phyloP scores from a whole-genome alignment of 2,888 invertebrate species.

The Biston betularia region DNA sequence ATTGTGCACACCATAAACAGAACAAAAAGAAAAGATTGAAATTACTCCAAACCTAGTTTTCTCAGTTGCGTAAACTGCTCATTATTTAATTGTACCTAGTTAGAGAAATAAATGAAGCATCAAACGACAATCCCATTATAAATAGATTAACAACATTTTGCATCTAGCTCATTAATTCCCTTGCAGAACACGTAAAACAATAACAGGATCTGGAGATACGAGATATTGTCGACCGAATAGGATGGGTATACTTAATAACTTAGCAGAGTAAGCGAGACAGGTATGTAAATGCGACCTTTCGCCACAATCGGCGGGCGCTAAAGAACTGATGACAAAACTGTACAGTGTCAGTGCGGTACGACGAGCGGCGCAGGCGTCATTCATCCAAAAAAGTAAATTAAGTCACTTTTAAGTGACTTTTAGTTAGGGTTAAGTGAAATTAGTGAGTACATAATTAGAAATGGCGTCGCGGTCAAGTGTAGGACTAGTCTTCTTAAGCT shows the following conservation, averaged over 20 bases:
- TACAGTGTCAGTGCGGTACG: constrained; percentile 77
- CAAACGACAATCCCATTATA: constrained; percentile 20
- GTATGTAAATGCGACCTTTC: constrained; percentile 74
- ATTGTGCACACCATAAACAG: too few relatives aligned
- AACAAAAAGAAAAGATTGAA: not conserved
- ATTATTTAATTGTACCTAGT: not conserved
- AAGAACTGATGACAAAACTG: constrained; percentile 79
- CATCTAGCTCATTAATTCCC: constrained; percentile 62
- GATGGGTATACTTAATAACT: constrained; percentile 53
- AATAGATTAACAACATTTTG: constrained; percentile 52
- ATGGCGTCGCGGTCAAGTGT: constrained; percentile 75
- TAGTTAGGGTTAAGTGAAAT: constrained; percentile 62
- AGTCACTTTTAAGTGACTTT: constrained; percentile 73
- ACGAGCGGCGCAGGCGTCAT: constrained; percentile 76
- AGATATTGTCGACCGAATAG: constrained; percentile 55
- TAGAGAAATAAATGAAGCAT: not conserved
- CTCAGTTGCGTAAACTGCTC: not conserved
- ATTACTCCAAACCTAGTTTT: not conserved
- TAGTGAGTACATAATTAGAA: constrained; percentile 64
- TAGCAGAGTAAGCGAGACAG: constrained; percentile 60
- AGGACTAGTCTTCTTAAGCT: constrained; percentile 68
- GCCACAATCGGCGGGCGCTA: constrained; percentile 70
- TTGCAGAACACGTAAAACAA: constrained; percentile 78
- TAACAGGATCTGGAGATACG: constrained; percentile 75
- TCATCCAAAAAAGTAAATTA: constrained; percentile 60